Base-by-base conservation (phyloP, 2,113 vertebrate species). In the Calidris pugnax region DNA sequence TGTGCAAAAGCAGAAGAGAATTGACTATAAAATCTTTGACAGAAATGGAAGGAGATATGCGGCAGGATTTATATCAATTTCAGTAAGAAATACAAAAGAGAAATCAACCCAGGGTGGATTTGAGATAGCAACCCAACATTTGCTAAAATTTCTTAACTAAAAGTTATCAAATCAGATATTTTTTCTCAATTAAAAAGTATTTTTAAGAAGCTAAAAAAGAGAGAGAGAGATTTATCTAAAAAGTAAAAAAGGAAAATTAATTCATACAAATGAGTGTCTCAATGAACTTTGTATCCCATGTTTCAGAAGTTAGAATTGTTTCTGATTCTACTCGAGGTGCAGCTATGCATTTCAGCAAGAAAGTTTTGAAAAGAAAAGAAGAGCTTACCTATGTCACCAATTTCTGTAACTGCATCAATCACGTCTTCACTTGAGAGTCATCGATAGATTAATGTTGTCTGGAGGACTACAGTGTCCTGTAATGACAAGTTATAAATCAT, bases 401-500 rank as follows among this genome's bases (percentile, higher is more conserved):
- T 71, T 89, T 90, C 82, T 0, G 33, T 32, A 77, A 53, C 63
- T 67, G 73, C 79, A 97, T 96, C 79, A 94, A 84, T 93, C 87
- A 88, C 68, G 0, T 45, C 47, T 43, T 80, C 68, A 43, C 67
- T 93, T 63, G 72, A 91, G 76, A 96, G 87, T 95, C 88, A 95
- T 96, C 75, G 14, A 95, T 79, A 96, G 93, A 96, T 71, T 71
- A 93, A 97, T 89, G 74, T 62, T 87, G 51, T 92, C 91, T 96
- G 87, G 93, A 89, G 72, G 89, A 94, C 85, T 95, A 91, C 45
- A 35, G 81, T 91, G 69, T 93, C 93, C 97, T 98, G 91, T 91
- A 98, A 98, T 51, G 88, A 97, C 90, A 97, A 97, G 96, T 93
- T 90, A 94, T 96, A 94, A 95, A 87, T 79, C 59, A 96, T 91